Evolutionary conservation across 2,797 vertebrate genomes (phyloP).

Genomic region (Oreochromis mossambicus): DNA sequence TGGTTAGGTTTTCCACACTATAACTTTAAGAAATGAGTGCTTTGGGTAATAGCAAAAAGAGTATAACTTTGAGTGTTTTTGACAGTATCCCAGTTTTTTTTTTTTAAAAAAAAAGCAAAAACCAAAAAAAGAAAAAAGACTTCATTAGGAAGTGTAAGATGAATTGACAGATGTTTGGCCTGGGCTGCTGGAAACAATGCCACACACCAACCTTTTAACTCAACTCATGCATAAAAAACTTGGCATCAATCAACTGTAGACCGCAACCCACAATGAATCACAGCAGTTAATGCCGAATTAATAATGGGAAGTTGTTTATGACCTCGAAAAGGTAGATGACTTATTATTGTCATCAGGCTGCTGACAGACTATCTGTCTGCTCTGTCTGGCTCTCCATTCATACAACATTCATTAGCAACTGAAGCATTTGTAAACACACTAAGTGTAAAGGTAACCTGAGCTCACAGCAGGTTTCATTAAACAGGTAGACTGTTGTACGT

Average conservation of each 20-base stretch:
- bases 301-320: constrained; percentile 42
- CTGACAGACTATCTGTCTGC: constrained; percentile 11
- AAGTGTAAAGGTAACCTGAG: background rate
- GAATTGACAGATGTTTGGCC: constrained; percentile 64
- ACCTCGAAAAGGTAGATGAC: constrained; percentile 5
- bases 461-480: background rate
- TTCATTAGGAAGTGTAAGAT: constrained; percentile 63
- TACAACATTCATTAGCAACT: background rate
- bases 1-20: background rate
- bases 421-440: background rate
- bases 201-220: constrained; percentile 23
- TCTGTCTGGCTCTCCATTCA: constrained; percentile 1
- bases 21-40: background rate
- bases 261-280: constrained; percentile 50
- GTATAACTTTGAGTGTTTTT: background rate
- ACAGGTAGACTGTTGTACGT: background rate
- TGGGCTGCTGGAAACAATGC: constrained; percentile 12
- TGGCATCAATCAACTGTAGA: constrained; percentile 17
- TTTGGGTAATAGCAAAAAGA: background rate
- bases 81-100: background rate
- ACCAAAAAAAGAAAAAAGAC: background rate
- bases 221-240: constrained; percentile 22
- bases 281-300: background rate
- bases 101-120: rapidly evolving
- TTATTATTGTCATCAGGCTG: constrained; percentile 16